Evolutionary conservation across 1,140 invertebrate species (phyloP).

Genomic region (Laupala kohalensis): DNA sequence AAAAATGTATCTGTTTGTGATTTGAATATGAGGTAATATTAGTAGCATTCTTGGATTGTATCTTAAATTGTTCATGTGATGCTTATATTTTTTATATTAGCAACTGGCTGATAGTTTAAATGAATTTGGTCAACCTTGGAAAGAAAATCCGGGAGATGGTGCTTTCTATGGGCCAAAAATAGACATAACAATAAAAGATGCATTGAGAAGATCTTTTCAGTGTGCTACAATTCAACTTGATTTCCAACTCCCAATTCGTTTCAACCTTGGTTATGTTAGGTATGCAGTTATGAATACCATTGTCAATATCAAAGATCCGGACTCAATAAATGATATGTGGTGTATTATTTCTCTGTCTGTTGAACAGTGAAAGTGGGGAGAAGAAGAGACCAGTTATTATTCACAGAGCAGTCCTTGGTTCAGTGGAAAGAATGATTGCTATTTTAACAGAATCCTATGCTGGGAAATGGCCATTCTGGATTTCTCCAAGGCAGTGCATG

Average conservation of each 20-base stretch:
- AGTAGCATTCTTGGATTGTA: no score
- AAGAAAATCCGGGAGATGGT: slow-evolving; percentile 82
- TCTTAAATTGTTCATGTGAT: no score
- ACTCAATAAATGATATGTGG: neutral
- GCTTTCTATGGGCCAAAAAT: slow-evolving; percentile 99
- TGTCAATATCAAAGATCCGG: no score
- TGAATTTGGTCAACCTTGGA: slow-evolving; percentile 75
- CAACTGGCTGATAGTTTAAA: slow-evolving; percentile 77
- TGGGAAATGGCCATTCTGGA: slow-evolving; percentile 99
- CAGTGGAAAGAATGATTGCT: slow-evolving; percentile 95
- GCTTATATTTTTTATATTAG: no score
- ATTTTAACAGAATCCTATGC: slow-evolving; percentile 94
- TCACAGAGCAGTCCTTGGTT: slow-evolving; percentile 92
- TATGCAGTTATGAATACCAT: no score
- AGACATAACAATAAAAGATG: slow-evolving; percentile 95
- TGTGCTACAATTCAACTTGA: slow-evolving; percentile 98
- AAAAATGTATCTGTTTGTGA: no score
- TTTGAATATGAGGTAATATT: no score
- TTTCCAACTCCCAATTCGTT: slow-evolving; percentile 89
- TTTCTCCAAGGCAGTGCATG: slow-evolving; percentile 88
- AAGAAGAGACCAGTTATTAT: slow-evolving; percentile 93
- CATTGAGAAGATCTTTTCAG: slow-evolving; percentile 76
- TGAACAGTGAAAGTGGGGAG: slow-evolving; percentile 64
- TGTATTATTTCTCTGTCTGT: slow-evolving; percentile 23
- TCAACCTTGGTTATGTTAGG: slow-evolving; percentile 74